Percentiles rank a stretch among this genome's conserved stretches.
Evolutionary conservation across 2,888 invertebrate genomes (phyloP).

Genomic region (Chrysodeixis includens): DNA sequence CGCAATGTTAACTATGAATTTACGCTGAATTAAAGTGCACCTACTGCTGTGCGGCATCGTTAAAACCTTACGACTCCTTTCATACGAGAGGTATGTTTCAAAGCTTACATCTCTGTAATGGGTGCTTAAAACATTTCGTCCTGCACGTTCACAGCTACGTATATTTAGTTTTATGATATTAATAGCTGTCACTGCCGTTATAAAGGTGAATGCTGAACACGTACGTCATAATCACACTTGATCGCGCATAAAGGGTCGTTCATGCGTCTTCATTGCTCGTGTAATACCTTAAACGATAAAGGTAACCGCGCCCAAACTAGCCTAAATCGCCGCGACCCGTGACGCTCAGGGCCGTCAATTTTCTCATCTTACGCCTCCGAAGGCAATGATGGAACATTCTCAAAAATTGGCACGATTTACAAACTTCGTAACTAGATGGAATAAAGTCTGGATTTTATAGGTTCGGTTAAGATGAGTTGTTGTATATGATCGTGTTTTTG

Average conservation of each 20-base stretch:
- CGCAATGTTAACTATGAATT: slow-evolving; percentile 27
- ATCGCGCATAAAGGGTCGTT: slow-evolving; percentile 52
- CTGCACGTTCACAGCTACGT: slow-evolving; percentile 9
- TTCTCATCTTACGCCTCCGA: slow-evolving; percentile 50
- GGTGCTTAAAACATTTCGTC: slow-evolving; percentile 16
- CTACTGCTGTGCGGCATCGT: slow-evolving; percentile 21
- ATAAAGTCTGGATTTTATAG: slow-evolving; percentile 49
- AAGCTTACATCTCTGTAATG: slow-evolving; percentile 25
- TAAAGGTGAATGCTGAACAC: slow-evolving; percentile 19
- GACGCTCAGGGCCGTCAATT: slow-evolving; percentile 40
- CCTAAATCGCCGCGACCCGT: slow-evolving; percentile 50
- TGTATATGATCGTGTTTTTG: slow-evolving; percentile 2
- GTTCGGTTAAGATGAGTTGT: slow-evolving; percentile 9
- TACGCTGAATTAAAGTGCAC: slow-evolving; percentile 39
- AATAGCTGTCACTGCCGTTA: slow-evolving; percentile 6
- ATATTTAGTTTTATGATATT: slow-evolving; percentile 16
- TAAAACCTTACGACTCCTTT: slow-evolving; percentile 39
- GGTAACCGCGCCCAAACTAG: slow-evolving; percentile 48
- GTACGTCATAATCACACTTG: slow-evolving; percentile 49
- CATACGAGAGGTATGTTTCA: slow-evolving; percentile 16
- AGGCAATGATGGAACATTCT: slow-evolving; percentile 46
- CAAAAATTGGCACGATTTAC: slow-evolving; percentile 45
- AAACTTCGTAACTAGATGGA: slow-evolving; percentile 47
- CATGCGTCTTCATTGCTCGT: slow-evolving; percentile 49
- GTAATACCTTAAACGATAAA: slow-evolving; percentile 50